These are phyloP conservation scores for Cyphomyrus plagiostoma DNA, from an alignment of 2,113 vertebrate genomes.

Conservation along the genomic window DNA sequence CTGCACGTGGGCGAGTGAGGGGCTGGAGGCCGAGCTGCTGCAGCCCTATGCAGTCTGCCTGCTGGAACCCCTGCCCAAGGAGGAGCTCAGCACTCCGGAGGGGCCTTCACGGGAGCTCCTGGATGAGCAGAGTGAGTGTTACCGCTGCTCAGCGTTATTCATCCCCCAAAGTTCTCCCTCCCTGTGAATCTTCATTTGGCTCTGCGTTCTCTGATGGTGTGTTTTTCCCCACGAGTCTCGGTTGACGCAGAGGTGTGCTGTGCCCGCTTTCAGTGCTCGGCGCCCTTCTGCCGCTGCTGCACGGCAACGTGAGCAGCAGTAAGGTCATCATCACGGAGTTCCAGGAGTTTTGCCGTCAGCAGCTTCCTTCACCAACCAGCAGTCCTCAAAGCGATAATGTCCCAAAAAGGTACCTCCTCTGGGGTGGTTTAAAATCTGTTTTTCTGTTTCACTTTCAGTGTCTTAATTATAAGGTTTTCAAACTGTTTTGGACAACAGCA, in stretches of 20 bases:
- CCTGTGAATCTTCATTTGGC: neutral
- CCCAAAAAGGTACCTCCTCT: constrained; percentile 65
- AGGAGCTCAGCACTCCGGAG: constrained; percentile 63
- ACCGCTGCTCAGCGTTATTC: neutral
- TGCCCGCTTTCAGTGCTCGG: constrained; percentile 36
- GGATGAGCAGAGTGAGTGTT: constrained; percentile 75
- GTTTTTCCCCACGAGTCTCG: neutral
- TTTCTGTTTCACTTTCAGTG: neutral
- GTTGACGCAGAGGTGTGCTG: neutral
- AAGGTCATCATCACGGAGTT: constrained; percentile 90
- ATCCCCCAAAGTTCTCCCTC: neutral
- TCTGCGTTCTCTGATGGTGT: neutral
- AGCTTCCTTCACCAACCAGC: constrained; percentile 34
- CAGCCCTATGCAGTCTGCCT: constrained; percentile 67
- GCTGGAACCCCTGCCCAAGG: constrained; percentile 61
- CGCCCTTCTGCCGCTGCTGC: constrained; percentile 81
- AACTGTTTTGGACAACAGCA: neutral
- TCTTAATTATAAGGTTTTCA: neutral
- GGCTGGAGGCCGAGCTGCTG: constrained; percentile 51
- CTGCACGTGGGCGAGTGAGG: constrained; percentile 71
- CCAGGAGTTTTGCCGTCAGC: constrained; percentile 79
- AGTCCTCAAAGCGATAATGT: constrained; percentile 54
- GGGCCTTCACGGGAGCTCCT: constrained; percentile 54
- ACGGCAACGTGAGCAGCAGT: constrained; percentile 84
- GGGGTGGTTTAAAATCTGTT: neutral